These are phyloP conservation scores for Macrophya annulata DNA, from an alignment of 2,888 invertebrate genomes.

Conservation along the genomic window DNA sequence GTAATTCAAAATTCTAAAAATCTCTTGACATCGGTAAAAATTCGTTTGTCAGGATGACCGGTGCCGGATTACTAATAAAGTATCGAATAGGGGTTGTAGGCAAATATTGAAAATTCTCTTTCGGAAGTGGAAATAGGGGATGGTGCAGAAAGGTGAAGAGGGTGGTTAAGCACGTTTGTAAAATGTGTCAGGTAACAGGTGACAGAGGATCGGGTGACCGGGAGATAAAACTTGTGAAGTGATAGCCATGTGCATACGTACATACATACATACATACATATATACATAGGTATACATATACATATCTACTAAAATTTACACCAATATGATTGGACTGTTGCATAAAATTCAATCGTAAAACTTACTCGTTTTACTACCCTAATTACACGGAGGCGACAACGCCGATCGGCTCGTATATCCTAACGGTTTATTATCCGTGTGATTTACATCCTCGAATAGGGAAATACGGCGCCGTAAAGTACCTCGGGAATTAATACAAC, in stretches of 20 bases:
- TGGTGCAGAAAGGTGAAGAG: neutral
- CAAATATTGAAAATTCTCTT: conserved; percentile 43
- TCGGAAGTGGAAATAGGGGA: neutral
- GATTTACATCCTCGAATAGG: conserved; percentile 42
- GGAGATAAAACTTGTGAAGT: neutral
- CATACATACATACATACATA: too few relatives aligned
- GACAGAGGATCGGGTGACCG: conserved; percentile 24
- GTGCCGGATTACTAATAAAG: conserved; percentile 4
- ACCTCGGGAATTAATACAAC: conserved; percentile 16
- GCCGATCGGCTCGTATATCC: conserved; percentile 51
- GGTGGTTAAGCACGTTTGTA: conserved; percentile 3
- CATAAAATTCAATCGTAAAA: conserved; percentile 65
- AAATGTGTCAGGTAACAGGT: conserved; percentile 51
- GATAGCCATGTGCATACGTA: too few relatives aligned
- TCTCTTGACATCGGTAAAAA: neutral
- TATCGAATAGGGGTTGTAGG: neutral
- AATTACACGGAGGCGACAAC: conserved; percentile 62
- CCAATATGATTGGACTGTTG: conserved; percentile 64
- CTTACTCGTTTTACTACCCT: conserved; percentile 62
- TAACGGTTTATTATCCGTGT: conserved; percentile 48
- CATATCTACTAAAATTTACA: conserved; percentile 11
- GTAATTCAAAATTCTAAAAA: too few relatives aligned
- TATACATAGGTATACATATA: neutral
- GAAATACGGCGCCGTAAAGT: neutral
- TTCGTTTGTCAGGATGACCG: conserved; percentile 16